phyloP scores from a whole-genome alignment of 2,888 invertebrate species.

The Euphydryas editha region DNA sequence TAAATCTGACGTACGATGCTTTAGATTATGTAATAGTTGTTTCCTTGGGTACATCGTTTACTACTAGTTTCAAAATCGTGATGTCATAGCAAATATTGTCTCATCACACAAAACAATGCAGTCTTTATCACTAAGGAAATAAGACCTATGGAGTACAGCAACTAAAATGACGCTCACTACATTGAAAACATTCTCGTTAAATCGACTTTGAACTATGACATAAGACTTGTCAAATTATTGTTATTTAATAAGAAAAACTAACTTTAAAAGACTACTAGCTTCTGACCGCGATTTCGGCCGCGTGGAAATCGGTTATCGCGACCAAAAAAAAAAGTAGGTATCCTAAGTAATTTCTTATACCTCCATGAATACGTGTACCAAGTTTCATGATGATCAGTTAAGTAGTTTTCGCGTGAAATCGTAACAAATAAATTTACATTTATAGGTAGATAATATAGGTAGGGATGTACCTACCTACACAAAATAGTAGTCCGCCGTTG shows the following conservation, averaged over 20 bases:
- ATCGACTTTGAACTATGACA: slow-evolving; percentile 24
- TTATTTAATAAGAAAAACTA: background rate
- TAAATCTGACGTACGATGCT: background rate
- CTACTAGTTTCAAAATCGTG: slow-evolving; percentile 14
- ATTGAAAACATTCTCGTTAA: background rate
- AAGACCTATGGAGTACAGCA: background rate
- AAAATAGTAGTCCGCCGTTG: too few relatives aligned
- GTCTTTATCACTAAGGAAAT: background rate
- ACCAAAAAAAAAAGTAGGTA: too few relatives aligned
- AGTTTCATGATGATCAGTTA: too few relatives aligned
- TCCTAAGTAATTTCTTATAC: too few relatives aligned
- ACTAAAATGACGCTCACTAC: background rate
- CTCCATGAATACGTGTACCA: too few relatives aligned
- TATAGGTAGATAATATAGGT: too few relatives aligned
- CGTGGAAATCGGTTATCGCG: too few relatives aligned
- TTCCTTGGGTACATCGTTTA: slow-evolving; percentile 19
- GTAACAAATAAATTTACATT: too few relatives aligned
- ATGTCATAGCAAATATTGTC: slow-evolving; percentile 15
- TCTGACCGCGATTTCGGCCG: too few relatives aligned
- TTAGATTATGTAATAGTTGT: slow-evolving; percentile 14
- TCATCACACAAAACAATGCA: background rate
- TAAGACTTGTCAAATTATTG: background rate
- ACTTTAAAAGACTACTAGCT: too few relatives aligned
- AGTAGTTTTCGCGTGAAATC: too few relatives aligned
- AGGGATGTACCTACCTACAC: too few relatives aligned